Percentiles rank a stretch among this genome's conserved stretches.
Evolutionary conservation across 2,888 invertebrate genomes (phyloP).

Genomic region (Acronicta psi): DNA sequence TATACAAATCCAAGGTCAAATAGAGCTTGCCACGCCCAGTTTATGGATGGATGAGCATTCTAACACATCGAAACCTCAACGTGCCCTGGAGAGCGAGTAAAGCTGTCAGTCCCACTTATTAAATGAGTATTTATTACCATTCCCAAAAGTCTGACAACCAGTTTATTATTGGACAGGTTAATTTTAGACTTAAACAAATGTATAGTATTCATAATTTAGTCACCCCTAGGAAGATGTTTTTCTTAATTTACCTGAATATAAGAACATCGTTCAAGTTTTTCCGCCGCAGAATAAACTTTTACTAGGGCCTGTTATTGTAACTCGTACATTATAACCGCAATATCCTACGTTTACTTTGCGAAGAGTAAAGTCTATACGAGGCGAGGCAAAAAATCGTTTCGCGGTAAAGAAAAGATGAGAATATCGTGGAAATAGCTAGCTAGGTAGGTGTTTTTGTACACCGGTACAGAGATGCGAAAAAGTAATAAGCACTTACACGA

Average conservation of each 20-base stretch:
- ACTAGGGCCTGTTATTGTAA: constrained; percentile 37
- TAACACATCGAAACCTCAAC: too few species aligned
- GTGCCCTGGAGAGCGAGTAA: too few species aligned
- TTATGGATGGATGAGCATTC: too few species aligned
- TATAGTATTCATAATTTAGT: too few species aligned
- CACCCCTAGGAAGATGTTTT: neutral
- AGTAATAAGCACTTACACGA: neutral
- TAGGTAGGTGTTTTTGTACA: neutral
- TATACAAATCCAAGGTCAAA: too few species aligned
- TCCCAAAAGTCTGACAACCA: too few species aligned
- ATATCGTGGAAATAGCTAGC: constrained; percentile 19
- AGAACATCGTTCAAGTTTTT: constrained; percentile 36
- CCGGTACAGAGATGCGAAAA: neutral
- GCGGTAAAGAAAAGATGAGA: constrained; percentile 4
- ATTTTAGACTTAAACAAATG: too few species aligned
- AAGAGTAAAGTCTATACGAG: constrained; percentile 33
- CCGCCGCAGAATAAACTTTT: constrained; percentile 30
- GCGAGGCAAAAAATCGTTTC: constrained; percentile 32
- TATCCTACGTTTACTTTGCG: constrained; percentile 36
- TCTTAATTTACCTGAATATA: constrained; percentile 24
- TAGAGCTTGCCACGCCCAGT: too few species aligned
- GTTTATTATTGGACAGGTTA: too few species aligned
- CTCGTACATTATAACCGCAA: constrained; percentile 39
- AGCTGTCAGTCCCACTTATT: too few species aligned
- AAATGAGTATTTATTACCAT: too few species aligned